A percentile compares a stretch with the other conserved stretches of the same genome.
These are phyloP conservation scores for Aleiodes sp. DNA, from an alignment of 1,140 invertebrate genomes.

Conservation along the genomic window DNA sequence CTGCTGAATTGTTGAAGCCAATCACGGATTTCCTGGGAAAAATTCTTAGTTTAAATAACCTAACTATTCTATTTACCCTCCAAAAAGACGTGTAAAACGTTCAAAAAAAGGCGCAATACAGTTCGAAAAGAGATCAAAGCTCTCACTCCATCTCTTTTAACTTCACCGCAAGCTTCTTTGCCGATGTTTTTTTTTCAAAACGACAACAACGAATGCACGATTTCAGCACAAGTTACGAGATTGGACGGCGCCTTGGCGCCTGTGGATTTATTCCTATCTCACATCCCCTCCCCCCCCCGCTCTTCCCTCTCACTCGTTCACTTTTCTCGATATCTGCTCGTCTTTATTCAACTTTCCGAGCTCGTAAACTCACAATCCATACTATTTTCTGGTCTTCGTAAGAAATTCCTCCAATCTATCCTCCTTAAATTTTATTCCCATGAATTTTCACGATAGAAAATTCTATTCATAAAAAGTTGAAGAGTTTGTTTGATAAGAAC, in stretches of 20 bases:
- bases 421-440: neutral
- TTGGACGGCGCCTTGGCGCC: slow-evolving; percentile 51
- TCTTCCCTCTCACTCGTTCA: slow-evolving; percentile 20
- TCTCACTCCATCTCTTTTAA: slow-evolving; percentile 14
- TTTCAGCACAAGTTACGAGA: slow-evolving; percentile 41
- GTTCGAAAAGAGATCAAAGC: slow-evolving; percentile 5
- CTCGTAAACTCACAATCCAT: neutral
- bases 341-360: neutral
- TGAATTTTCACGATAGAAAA: neutral
- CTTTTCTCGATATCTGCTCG: neutral
- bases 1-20: no score
- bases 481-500: neutral
- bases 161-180: slow-evolving; percentile 22
- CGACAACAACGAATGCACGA: neutral
- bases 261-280: slow-evolving; percentile 36
- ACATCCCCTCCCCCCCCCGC: neutral
- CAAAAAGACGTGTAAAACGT: no score
- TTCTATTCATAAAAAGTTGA: neutral
- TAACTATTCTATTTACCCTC: no score
- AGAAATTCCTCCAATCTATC: neutral
- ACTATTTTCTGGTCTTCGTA: no score
- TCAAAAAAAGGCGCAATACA: no score
- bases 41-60: no score
- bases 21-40: no score
- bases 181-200: slow-evolving; percentile 7